These are phyloP conservation scores for Phalanger gymnotis DNA, from an alignment of 2,797 vertebrate species.

Conservation along the genomic window DNA sequence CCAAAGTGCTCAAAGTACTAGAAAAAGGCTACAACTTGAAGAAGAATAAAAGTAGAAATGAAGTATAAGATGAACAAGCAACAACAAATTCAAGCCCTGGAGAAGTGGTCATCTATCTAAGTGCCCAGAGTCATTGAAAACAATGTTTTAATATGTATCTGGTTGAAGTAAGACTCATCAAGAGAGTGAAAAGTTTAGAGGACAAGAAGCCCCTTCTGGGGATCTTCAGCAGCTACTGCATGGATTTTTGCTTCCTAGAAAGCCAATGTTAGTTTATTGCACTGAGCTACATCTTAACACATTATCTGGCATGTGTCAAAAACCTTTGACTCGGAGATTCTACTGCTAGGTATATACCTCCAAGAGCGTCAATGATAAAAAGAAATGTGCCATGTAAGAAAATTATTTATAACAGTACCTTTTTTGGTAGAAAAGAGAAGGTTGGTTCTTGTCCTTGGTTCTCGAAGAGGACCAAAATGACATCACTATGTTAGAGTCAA, in stretches of 20 bases:
- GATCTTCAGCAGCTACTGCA: background rate
- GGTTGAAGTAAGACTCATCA: background rate
- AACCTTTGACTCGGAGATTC: background rate
- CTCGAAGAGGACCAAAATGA: too few relatives aligned
- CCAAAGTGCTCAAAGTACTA: conserved; percentile 26
- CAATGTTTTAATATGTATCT: background rate
- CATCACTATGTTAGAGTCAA: too few relatives aligned
- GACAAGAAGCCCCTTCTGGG: background rate
- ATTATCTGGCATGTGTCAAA: background rate
- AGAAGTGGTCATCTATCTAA: background rate
- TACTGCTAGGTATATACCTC: background rate
- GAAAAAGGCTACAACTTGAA: conserved; percentile 28
- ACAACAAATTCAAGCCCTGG: background rate
- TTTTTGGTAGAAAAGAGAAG: background rate
- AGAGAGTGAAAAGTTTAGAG: background rate
- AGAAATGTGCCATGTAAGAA: background rate
- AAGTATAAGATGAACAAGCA: background rate
- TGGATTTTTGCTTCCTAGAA: background rate
- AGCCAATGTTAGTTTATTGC: background rate
- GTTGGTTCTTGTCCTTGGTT: too few relatives aligned
- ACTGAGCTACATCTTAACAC: background rate
- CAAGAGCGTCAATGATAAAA: background rate
- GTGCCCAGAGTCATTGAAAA: background rate
- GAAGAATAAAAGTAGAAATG: background rate
- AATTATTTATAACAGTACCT: background rate